Base-by-base conservation (phyloP, 1,140 invertebrate species). In the Eciton burchellii region DNA sequence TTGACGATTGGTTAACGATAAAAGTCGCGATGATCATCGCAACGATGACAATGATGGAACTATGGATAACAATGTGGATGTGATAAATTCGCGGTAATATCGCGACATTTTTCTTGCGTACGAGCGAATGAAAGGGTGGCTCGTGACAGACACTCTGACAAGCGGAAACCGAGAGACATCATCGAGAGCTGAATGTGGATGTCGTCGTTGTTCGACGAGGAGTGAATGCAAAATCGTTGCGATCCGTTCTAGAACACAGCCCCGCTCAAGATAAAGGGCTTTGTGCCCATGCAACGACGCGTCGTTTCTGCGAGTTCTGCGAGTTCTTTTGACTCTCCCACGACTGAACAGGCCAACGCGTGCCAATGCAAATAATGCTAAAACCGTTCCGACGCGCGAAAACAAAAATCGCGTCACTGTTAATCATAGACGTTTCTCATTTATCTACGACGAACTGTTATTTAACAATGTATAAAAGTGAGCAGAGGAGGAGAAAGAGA, bases 51-150 rank as follows among this genome's bases (percentile, higher is more conserved):
- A 62, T 57, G 72, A 70, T 81, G 71, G 74, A 66, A 77, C 52
- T 56, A 54, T 45, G 12, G 52, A 41, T 35, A 43, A 85, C 85
- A 85, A 86, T 85, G 45, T 63, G 81, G 84, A 77, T 70, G 71
- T 68, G 81, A 87, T 87, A 86, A 87, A 79, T 87, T 72, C 56
- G 14, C 29, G 56, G 60, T 77, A 72, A 87, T 86, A 86, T 86
- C 85, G 79, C 35, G 26, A 49, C 77, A 45, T 76, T 73, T 73
- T 59, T 45, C 71, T 26, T 19, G 43, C 21, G 47, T n/a, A n/a
- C 68, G 52, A 19, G 62, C 49, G 35, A 68, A 68, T 68, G 62
- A 77, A 68, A 70, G 74, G 63, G 49, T 70, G 24, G 74, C 47
- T 41, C 16, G 35, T 43, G 77, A 73, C n/a, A 81, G 65, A 57